A percentile compares a stretch with the other conserved stretches of the same genome.
These are phyloP conservation scores for Heterohyrax brucei DNA, from an alignment of 2,797 vertebrate genomes.

Conservation along the genomic window DNA sequence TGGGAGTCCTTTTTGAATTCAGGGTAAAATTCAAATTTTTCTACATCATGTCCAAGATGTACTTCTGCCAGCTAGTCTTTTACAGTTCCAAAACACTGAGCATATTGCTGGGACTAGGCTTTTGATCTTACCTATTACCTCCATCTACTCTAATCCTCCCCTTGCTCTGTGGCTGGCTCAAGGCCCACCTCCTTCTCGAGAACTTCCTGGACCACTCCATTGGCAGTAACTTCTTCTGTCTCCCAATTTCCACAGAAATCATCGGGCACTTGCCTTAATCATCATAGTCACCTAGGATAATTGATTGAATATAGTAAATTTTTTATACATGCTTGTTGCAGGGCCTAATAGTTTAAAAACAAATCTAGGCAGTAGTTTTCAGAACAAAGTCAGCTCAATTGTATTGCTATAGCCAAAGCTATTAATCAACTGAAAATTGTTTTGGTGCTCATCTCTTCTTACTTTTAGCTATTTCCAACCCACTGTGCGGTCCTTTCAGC, in stretches of 20 bases:
- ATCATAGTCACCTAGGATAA: not conserved
- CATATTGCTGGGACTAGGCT: not conserved
- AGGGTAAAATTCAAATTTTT: conserved; percentile 64
- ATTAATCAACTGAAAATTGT: not conserved
- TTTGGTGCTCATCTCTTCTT: not conserved
- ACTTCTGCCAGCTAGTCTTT: conserved; percentile 42
- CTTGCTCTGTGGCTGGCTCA: not conserved
- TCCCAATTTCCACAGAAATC: not conserved
- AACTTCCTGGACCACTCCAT: not conserved
- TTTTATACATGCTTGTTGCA: not conserved
- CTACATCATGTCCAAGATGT: conserved; percentile 28
- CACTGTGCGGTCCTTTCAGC: not conserved
- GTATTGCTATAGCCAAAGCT: not conserved
- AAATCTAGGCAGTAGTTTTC: not conserved
- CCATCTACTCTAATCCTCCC: not conserved
- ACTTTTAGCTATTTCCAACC: not conserved
- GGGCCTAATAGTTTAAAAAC: not conserved
- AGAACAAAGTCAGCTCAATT: not conserved
- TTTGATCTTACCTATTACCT: not conserved
- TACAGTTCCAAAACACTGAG: not conserved
- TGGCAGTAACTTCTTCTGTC: not conserved
- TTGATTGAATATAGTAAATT: not conserved
- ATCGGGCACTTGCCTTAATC: not conserved
- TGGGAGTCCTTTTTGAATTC: not conserved
- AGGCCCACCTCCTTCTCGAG: not conserved